phyloP scores from a whole-genome alignment of 2,888 invertebrate species.

The Boloria selene region DNA sequence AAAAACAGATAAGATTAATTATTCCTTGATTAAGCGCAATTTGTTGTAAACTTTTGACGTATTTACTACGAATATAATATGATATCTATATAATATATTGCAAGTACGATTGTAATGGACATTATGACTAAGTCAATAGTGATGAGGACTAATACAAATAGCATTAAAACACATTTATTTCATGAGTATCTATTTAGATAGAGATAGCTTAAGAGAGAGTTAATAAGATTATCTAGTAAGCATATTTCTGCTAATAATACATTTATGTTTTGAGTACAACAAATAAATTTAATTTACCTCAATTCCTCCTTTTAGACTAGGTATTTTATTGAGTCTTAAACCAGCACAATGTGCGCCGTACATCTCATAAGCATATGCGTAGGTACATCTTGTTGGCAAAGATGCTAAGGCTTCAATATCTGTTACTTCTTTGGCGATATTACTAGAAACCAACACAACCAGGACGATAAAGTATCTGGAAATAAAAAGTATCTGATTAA shows the following conservation, averaged over 20 bases:
- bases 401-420: conserved; percentile 65
- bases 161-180: conserved; percentile 19
- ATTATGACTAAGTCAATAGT: conserved; percentile 20
- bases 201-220: background rate
- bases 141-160: conserved; percentile 15
- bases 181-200: conserved; percentile 9
- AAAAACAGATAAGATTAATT: conserved; percentile 39
- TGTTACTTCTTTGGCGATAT: conserved; percentile 55
- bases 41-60: conserved; percentile 25
- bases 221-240: background rate
- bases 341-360: conserved; percentile 80
- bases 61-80: background rate
- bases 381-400: conserved; percentile 71
- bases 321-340: conserved; percentile 72
- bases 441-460: conserved; percentile 18
- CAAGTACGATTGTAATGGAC: conserved; percentile 10
- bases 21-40: conserved; percentile 29
- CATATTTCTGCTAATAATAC: background rate
- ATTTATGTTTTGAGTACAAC: background rate
- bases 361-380: conserved; percentile 77
- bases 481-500: background rate
- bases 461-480: conserved; percentile 19
- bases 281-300: conserved; percentile 66
- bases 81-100: background rate
- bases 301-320: conserved; percentile 74